Percentiles rank a stretch among this genome's conserved stretches.
These are phyloP conservation scores for Zeugodacus cucurbitae DNA, from an alignment of 1,140 invertebrate genomes.

Conservation along the genomic window DNA sequence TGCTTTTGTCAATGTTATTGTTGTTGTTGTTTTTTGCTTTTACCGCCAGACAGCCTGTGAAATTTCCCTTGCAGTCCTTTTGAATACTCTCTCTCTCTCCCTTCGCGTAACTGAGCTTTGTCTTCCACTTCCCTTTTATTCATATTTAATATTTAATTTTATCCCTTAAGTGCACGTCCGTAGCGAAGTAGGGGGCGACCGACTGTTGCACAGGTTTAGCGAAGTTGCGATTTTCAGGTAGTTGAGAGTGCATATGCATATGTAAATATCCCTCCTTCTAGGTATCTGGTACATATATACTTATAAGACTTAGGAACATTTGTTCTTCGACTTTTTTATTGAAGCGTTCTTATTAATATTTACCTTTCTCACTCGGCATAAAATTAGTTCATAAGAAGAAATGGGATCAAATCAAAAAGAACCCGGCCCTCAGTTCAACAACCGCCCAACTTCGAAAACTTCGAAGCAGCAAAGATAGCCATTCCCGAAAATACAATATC, in stretches of 20 bases:
- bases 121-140: background rate
- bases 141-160: conserved; percentile 17
- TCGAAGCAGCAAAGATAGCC: too few species aligned
- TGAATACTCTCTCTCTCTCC: background rate
- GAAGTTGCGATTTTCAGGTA: background rate
- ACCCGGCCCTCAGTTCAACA: too few species aligned
- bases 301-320: background rate
- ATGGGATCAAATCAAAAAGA: too few species aligned
- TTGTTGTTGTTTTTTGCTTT: background rate
- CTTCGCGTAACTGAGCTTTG: background rate
- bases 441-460: too few species aligned
- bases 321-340: background rate
- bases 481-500: too few species aligned
- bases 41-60: background rate
- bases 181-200: background rate
- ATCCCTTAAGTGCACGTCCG: background rate
- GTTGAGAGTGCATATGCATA: too few species aligned
- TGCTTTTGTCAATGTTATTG: background rate
- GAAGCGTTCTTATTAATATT: too few species aligned
- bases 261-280: background rate
- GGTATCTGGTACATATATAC: background rate
- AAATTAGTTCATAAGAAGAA: too few species aligned
- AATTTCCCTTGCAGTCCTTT: background rate
- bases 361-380: too few species aligned
- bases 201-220: background rate